Evolutionary conservation across 2,888 invertebrate genomes (phyloP), one percentile per base, ranked within the genome.

Genomic region (Lasioglossum lativentre): DNA sequence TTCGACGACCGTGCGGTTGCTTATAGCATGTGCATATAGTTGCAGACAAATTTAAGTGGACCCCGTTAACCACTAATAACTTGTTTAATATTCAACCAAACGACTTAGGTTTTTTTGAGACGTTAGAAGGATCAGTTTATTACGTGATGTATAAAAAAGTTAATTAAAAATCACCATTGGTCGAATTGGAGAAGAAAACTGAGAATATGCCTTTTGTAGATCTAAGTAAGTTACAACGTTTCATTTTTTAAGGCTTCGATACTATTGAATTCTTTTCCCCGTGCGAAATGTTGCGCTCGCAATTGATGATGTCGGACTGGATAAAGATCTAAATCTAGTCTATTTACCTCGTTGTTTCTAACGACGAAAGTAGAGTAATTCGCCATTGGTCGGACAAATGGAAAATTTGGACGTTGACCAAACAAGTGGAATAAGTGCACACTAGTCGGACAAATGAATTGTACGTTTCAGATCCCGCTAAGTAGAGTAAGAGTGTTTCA

Each of bases 341-440:
- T n/a, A 56, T 56, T 56, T 56, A n/a, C 56, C 4, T n/a, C 56
- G 56, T n/a, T 12, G 56, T 56, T n/a, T 56, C n/a, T 56, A 56
- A n/a, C 56, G n/a, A 56, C n/a, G 56, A 12, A 56, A 56, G 23
- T 56, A n/a, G 56, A 56, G n/a, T 56, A n/a, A n/a, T n/a, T 56
- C 52, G 23, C 52, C 23, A 23, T 52, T 56, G n/a, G n/a, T n/a
- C 56, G n/a, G n/a, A 56, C n/a, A 56, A 56, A 56, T 56, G 56
- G 23, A 56, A 56, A 12, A n/a, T 56, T 56, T 56, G 56, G 56
- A 56, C 23, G 56, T n/a, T n/a, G 56, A 56, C 56, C 56, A 56
- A 56, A 56, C 56, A 56, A 56, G 56, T 56, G 56, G n/a, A 56
- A 56, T n/a, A 56, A 56, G 56, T n/a, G 56, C 56, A 12, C 56